phyloP scores from a whole-genome alignment of 2,888 invertebrate species.

The Agonum fuliginosum region DNA sequence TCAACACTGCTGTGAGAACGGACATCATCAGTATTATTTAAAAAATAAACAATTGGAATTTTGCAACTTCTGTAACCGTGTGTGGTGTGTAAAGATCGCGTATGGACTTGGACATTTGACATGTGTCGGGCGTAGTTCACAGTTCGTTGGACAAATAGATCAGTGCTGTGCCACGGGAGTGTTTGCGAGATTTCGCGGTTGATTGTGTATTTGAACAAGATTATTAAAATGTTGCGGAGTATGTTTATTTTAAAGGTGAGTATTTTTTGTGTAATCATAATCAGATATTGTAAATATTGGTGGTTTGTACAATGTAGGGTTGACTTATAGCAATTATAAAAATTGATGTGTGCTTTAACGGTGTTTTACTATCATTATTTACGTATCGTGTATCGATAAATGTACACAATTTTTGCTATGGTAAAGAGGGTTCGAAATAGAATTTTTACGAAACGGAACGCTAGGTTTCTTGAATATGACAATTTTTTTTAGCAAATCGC shows the following conservation, averaged over 20 bases:
- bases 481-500: too few relatives aligned
- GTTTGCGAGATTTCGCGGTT: neutral
- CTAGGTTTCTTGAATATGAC: too few relatives aligned
- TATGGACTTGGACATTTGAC: slow-evolving; percentile 16
- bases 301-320: neutral
- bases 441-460: too few relatives aligned
- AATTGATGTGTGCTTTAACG: too few relatives aligned
- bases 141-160: slow-evolving; percentile 49
- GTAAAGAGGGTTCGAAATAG: too few relatives aligned
- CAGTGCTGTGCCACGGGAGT: slow-evolving; percentile 44
- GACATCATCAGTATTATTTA: slow-evolving; percentile 33
- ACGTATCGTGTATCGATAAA: too few relatives aligned
- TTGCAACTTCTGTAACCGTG: slow-evolving; percentile 45
- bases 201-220: slow-evolving; percentile 2
- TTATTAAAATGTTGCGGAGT: slow-evolving; percentile 15
- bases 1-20: slow-evolving; percentile 19
- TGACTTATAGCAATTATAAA: neutral
- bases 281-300: neutral
- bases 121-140: slow-evolving; percentile 17
- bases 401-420: too few relatives aligned
- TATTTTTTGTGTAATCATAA: neutral
- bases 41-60: slow-evolving; percentile 36
- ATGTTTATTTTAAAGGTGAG: slow-evolving; percentile 23
- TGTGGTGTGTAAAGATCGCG: neutral
- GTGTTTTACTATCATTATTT: too few relatives aligned